These are phyloP conservation scores for Sebastes schlegelii DNA, from an alignment of 2,113 vertebrate genomes.

Conservation along the genomic window DNA sequence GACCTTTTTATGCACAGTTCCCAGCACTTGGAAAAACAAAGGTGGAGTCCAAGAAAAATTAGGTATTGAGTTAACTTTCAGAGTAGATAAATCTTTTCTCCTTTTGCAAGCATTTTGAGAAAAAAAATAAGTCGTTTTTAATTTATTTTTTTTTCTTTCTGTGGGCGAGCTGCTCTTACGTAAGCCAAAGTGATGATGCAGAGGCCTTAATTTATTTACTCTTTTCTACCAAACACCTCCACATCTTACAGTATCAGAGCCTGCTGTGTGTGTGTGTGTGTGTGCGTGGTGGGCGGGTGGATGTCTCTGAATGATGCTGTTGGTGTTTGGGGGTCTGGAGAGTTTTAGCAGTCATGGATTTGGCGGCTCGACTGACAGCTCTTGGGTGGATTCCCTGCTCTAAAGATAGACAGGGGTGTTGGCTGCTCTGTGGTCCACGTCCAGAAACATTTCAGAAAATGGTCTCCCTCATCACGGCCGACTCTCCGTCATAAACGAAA, in stretches of 20 bases:
- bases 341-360: constrained; percentile 65
- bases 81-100: constrained; percentile 81
- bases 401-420: constrained; percentile 86
- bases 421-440: constrained; percentile 79
- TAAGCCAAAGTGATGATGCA: constrained; percentile 51
- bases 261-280: not conserved
- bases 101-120: constrained; percentile 58
- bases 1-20: constrained; percentile 83
- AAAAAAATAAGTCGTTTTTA: constrained; percentile 45
- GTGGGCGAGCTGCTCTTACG: constrained; percentile 47
- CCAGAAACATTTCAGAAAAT: constrained; percentile 75
- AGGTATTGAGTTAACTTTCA: constrained; percentile 77
- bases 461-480: constrained; percentile 66
- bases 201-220: constrained; percentile 59
- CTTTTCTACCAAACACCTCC: constrained; percentile 35
- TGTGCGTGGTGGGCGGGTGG: not conserved
- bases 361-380: constrained; percentile 76
- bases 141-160: constrained; percentile 34
- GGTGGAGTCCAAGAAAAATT: constrained; percentile 85
- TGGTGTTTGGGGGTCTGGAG: constrained; percentile 71
- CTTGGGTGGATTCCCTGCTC: constrained; percentile 83
- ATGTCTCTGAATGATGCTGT: constrained; percentile 62
- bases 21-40: constrained; percentile 85
- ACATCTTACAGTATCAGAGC: constrained; percentile 36
- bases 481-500: constrained; percentile 65